A percentile compares a stretch with the other conserved stretches of the same genome.
These are phyloP conservation scores for Psammodynastes pulverulentus DNA, from an alignment of 2,113 vertebrate genomes.

Conservation along the genomic window DNA sequence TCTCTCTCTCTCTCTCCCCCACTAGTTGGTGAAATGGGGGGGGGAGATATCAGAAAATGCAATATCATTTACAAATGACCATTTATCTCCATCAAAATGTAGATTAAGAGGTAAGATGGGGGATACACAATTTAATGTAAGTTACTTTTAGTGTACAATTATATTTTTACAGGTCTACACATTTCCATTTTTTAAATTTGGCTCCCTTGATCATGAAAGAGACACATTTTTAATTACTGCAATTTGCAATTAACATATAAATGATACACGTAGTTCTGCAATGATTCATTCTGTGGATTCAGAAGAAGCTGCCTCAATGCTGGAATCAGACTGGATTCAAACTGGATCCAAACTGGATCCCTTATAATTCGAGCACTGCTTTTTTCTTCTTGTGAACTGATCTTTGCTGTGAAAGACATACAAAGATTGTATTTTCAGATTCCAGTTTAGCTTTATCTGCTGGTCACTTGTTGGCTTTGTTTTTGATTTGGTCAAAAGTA, in stretches of 20 bases:
- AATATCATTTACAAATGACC: neutral
- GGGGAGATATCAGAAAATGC: neutral
- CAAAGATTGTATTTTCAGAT: neutral
- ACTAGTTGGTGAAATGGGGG: too few relatives aligned
- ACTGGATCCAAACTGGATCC: neutral
- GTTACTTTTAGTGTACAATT: neutral
- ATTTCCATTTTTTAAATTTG: neutral
- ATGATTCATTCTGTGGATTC: neutral
- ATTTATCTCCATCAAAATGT: neutral
- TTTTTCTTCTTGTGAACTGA: neutral
- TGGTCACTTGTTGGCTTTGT: neutral
- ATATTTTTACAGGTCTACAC: neutral
- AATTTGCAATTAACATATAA: neutral
- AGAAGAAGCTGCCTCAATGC: neutral
- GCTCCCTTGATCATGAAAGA: neutral
- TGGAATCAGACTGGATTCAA: neutral
- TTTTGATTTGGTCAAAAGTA: neutral
- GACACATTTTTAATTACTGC: neutral
- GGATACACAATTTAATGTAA: neutral
- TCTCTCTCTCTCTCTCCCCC: too few relatives aligned
- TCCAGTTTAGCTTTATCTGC: neutral
- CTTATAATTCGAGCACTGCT: neutral
- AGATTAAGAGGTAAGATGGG: neutral
- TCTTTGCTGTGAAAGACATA: neutral
- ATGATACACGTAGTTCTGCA: neutral